Evolutionary conservation across 2,797 vertebrate genomes (phyloP), one percentile per base, ranked within the genome.

Genomic region (Danio aesculapii): DNA sequence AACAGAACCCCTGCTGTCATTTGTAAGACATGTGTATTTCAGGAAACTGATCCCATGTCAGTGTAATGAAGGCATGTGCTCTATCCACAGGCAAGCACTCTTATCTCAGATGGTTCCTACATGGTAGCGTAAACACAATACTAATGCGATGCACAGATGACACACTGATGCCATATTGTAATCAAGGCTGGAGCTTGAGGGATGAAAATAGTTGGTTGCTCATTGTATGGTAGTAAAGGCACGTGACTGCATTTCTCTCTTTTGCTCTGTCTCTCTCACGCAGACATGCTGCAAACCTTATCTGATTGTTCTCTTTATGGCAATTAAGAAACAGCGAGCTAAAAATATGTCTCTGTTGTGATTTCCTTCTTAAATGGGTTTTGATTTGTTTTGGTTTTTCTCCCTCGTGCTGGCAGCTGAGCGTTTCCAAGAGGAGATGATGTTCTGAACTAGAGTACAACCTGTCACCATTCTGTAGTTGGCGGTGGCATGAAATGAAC

Each of bases 271-370:
- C 75, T 67, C 78, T 79, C 63, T 63, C 83, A 4, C 79, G 81
- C 83, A 78, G 77, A 83, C 84, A 89, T 81, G 88, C 89, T 87
- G 84, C 71, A 90, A 61, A 78, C 82, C 87, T 90, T 91, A 94
- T 93, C 91, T 90, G 92, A 93, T 91, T 90, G 88, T 92, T 84
- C 89, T 91, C 90, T 88, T 90, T 90, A 91, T 90, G 88, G 88
- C 90, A 91, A 92, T 94, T 94, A 94, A 92, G 87, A 92, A 88
- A 88, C 89, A 80, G 72, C 79, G 19, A 77, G 87, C 89, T 91
- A 90, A 91, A 92, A 90, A 91, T 92, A 92, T 46, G 80, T 78
- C 88, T 84, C 84, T 90, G 87, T 87, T 88, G 83, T 82, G 86
- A 87, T 90, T 92, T 86, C 83, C 87, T 88, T 87, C 89, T 30